Evolutionary conservation across 2,888 invertebrate species (phyloP).

Genomic region (Dicyrtomina minuta): DNA sequence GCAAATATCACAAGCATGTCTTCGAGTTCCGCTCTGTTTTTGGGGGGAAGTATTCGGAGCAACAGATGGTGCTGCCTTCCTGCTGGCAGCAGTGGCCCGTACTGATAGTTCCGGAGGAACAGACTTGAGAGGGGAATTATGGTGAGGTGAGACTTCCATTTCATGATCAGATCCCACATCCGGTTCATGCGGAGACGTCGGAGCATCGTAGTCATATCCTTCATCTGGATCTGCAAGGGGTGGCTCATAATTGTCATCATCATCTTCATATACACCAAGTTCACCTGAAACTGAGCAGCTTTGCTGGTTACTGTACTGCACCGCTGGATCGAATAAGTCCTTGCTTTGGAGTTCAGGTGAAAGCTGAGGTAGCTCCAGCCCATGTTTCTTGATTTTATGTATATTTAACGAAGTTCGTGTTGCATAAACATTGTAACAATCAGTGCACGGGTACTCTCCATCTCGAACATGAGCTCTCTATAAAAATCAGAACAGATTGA

Average conservation of each 20-base stretch:
- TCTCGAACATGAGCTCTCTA: slow-evolving; percentile 19
- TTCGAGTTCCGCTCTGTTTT: no score
- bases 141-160: background rate
- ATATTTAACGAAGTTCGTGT: slow-evolving; percentile 15
- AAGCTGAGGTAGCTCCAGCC: slow-evolving; percentile 16
- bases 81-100: background rate
- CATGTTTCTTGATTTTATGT: slow-evolving; percentile 24
- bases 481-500: slow-evolving; percentile 6
- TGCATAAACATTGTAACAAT: slow-evolving; percentile 14
- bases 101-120: background rate
- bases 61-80: background rate
- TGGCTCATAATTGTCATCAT: no score
- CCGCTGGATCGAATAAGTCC: no score
- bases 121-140: background rate
- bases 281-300: no score
- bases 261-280: no score
- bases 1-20: slow-evolving; percentile 8
- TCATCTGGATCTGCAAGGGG: background rate
- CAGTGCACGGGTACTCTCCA: slow-evolving; percentile 19
- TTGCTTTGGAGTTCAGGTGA: background rate
- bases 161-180: slow-evolving; percentile 2
- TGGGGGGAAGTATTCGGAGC: no score
- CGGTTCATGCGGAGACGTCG: background rate
- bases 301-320: no score
- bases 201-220: no score